Percentiles rank a stretch among this genome's conserved stretches.
phyloP scores from a whole-genome alignment of 2,797 vertebrate species.

The Platyrinchus mystaceus region DNA sequence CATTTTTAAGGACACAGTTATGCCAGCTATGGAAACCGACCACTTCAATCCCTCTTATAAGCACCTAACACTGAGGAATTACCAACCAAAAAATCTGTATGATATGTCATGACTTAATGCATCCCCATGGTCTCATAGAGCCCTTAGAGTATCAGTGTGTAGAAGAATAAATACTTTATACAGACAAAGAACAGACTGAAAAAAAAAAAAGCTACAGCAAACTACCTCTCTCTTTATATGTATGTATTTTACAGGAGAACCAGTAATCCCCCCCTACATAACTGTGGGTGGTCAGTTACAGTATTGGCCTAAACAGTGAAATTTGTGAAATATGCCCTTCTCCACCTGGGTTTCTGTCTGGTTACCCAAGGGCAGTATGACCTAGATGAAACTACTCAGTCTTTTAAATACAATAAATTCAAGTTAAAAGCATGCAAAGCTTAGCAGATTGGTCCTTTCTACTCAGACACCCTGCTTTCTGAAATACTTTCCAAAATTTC shows the following conservation, averaged over 20 bases:
- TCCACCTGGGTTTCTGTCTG: constrained; percentile 8
- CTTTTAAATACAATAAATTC: constrained; percentile 52
- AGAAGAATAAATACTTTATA: neutral
- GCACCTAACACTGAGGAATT: neutral
- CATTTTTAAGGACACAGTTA: neutral
- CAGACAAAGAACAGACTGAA: neutral
- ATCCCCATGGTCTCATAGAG: neutral
- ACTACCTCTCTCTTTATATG: neutral
- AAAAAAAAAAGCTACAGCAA: neutral
- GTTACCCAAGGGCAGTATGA: constrained; percentile 47
- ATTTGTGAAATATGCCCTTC: constrained; percentile 27
- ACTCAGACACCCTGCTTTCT: neutral
- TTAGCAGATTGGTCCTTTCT: neutral
- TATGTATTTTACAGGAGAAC: neutral
- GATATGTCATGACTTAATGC: neutral
- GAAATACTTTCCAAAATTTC: neutral
- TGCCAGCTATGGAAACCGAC: neutral
- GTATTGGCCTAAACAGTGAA: neutral
- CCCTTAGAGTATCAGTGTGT: neutral
- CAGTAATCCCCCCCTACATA: neutral
- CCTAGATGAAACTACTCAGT: constrained; percentile 14
- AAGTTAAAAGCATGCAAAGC: neutral
- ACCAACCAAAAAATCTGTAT: neutral
- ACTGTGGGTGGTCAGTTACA: constrained; percentile 19
- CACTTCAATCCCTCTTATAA: neutral